Evolutionary conservation across 2,113 vertebrate genomes (phyloP).

Genomic region (Malurus melanocephalus): DNA sequence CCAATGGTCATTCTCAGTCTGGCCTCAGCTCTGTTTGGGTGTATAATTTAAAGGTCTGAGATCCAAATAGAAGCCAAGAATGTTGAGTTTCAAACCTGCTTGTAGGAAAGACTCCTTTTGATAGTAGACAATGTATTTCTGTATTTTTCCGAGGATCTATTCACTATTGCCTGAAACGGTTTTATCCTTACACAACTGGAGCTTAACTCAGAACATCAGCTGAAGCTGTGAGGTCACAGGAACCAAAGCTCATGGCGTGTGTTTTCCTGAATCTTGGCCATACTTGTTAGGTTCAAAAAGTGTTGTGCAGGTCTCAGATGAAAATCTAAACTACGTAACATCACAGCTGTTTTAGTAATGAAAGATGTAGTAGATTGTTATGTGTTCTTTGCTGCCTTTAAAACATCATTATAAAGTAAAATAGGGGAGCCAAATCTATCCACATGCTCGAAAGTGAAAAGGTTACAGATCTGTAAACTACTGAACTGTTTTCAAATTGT

Average conservation of each 20-base stretch:
- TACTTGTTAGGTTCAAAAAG: background rate
- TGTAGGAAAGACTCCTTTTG: background rate
- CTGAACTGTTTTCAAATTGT: background rate
- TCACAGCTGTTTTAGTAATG: background rate
- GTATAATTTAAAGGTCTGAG: background rate
- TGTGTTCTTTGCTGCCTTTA: background rate
- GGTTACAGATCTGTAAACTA: background rate
- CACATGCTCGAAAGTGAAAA: background rate
- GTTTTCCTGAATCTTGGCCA: background rate
- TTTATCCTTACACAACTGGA: background rate
- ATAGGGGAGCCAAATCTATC: background rate
- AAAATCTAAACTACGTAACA: background rate
- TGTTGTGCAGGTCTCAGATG: background rate
- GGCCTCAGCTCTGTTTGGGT: background rate
- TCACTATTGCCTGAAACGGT: slow-evolving; percentile 13
- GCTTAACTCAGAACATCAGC: background rate
- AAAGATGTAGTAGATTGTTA: background rate
- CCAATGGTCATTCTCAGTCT: background rate
- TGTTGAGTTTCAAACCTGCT: background rate
- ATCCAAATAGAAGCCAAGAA: background rate
- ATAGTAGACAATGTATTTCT: background rate
- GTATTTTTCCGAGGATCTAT: background rate
- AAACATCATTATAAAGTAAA: background rate
- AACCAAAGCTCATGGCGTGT: background rate
- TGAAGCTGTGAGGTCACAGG: background rate